These are phyloP conservation scores for Megamerina dolium DNA, from an alignment of 2,888 invertebrate species.

Conservation along the genomic window DNA sequence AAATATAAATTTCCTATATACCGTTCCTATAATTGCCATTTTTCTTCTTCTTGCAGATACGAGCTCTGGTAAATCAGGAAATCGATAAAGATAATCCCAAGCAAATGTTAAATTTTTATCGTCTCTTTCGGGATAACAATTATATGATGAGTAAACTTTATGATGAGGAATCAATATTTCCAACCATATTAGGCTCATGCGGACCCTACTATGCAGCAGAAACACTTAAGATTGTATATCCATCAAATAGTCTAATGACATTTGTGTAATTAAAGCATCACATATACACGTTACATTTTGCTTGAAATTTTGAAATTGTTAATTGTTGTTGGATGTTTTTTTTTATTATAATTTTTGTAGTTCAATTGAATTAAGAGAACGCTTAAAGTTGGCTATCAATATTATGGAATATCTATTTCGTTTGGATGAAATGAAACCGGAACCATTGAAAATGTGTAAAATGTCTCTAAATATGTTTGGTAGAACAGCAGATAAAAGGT, in stretches of 20 bases:
- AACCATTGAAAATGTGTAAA: slow-evolving; percentile 44
- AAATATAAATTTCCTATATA: background rate
- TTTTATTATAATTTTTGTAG: slow-evolving; percentile 21
- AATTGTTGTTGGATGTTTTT: background rate
- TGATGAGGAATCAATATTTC: slow-evolving; percentile 46
- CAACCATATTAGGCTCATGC: slow-evolving; percentile 43
- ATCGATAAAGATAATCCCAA: slow-evolving; percentile 41
- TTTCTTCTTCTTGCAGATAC: slow-evolving; percentile 29
- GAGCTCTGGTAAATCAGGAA: slow-evolving; percentile 43
- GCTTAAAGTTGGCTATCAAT: slow-evolving; percentile 41
- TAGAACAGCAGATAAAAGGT: slow-evolving; percentile 39
- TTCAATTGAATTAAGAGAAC: slow-evolving; percentile 40
- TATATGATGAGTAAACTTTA: slow-evolving; percentile 48
- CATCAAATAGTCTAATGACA: slow-evolving; percentile 37
- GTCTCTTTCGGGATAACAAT: slow-evolving; percentile 45
- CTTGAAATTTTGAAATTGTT: background rate
- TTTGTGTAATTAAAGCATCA: slow-evolving; percentile 35
- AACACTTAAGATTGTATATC: slow-evolving; percentile 36
- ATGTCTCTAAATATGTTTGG: slow-evolving; percentile 43
- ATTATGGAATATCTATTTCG: slow-evolving; percentile 45
- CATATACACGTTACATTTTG: background rate
- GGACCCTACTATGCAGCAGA: slow-evolving; percentile 47
- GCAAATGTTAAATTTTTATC: slow-evolving; percentile 46
- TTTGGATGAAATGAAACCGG: slow-evolving; percentile 45
- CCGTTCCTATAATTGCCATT: background rate